phyloP scores from a whole-genome alignment of 2,113 vertebrate genomes.

The Xyliphius kryptos region DNA sequence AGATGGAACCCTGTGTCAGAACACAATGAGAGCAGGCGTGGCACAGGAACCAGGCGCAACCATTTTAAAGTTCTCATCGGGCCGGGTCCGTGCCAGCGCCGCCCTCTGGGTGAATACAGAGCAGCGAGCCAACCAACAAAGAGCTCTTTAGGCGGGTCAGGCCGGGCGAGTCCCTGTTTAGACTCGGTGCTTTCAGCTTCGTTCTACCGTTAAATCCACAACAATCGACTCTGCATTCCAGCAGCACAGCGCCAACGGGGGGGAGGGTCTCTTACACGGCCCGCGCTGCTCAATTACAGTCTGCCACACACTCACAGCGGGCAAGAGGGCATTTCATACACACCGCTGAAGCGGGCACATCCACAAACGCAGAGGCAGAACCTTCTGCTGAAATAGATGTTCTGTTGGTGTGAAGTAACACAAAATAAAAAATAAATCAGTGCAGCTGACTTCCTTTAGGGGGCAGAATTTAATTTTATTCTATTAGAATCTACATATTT shows the following conservation, averaged over 20 bases:
- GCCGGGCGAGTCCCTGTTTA: constrained; percentile 28
- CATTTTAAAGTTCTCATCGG: constrained; percentile 23
- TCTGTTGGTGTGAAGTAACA: too few species aligned
- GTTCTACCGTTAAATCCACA: constrained; percentile 43
- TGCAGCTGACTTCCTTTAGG: too few species aligned
- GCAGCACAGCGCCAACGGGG: constrained; percentile 7
- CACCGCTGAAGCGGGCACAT: background rate
- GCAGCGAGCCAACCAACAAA: constrained; percentile 35
- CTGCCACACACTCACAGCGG: constrained; percentile 5
- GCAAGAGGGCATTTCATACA: background rate
- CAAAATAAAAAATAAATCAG: too few species aligned
- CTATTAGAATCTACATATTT: too few species aligned
- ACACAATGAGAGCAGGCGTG: too few species aligned
- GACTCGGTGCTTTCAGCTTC: constrained; percentile 38
- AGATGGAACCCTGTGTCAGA: background rate
- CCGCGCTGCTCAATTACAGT: constrained; percentile 38
- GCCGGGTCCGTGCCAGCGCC: constrained; percentile 5
- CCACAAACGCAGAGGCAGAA: background rate
- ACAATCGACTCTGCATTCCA: constrained; percentile 41
- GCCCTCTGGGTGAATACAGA: constrained; percentile 15
- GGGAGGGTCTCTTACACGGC: background rate
- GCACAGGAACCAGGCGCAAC: background rate
- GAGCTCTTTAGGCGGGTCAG: constrained; percentile 34
- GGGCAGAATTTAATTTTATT: too few species aligned
- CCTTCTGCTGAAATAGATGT: background rate